Conservation (phyloP, 2,113 vertebrate species). For the Paratilapia polleni region DNA sequence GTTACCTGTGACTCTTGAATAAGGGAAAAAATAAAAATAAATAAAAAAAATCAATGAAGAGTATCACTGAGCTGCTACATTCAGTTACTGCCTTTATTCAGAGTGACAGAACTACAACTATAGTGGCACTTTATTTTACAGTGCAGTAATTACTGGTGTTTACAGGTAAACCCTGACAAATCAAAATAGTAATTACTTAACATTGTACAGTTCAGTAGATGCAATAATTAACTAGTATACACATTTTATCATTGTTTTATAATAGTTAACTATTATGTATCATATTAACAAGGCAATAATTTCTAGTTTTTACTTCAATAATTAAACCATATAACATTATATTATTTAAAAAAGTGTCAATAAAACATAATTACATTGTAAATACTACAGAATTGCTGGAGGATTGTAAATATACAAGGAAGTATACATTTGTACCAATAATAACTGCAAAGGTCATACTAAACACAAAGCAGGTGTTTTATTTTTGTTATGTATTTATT, state of each 20-base stretch:
- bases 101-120: not conserved
- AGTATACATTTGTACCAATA: conserved; percentile 38
- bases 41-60: conserved; percentile 4
- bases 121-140: conserved; percentile 40
- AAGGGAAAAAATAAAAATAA: not conserved
- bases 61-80: not conserved
- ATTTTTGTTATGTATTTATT: conserved; percentile 12
- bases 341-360: not conserved
- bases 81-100: conserved; percentile 10
- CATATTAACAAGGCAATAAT: not conserved
- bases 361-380: conserved; percentile 5
- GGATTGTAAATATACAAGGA: conserved; percentile 6
- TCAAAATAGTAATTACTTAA: not conserved
- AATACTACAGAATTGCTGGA: not conserved
- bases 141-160: not conserved
- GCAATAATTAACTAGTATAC: not conserved
- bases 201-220: not conserved
- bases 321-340: not conserved
- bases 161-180: not conserved
- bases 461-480: conserved; percentile 5
- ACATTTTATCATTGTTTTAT: conserved; percentile 19
- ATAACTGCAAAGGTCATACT: not conserved
- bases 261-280: not conserved
- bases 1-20: conserved; percentile 12
- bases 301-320: not conserved